These are phyloP conservation scores for Monodelphis domestica DNA, from an alignment of 2,797 vertebrate species.

Conservation along the genomic window DNA sequence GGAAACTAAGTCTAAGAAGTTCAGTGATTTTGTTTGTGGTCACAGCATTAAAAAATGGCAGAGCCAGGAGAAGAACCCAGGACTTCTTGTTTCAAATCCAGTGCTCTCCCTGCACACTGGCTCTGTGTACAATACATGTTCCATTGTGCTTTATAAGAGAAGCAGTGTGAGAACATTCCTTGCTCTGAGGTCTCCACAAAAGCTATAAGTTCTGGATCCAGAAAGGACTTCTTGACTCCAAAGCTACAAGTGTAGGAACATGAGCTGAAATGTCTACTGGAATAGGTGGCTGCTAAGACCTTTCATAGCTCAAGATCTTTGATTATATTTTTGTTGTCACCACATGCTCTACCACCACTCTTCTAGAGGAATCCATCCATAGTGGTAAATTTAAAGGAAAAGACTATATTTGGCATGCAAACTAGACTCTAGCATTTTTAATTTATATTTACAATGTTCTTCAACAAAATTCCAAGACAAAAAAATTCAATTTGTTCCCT, in stretches of 20 bases:
- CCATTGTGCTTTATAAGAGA: background rate
- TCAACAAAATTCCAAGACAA: background rate
- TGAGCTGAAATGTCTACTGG: background rate
- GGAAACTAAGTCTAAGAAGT: conserved; percentile 36
- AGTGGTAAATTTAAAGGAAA: background rate
- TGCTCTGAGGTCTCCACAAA: background rate
- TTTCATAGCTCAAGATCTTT: background rate
- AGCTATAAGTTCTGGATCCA: background rate
- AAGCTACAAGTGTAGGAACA: background rate
- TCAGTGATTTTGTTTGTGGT: conserved; percentile 16
- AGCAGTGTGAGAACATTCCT: background rate
- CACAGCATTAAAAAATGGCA: conserved; percentile 14
- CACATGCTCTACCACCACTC: background rate
- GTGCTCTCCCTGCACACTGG: conserved; percentile 6
- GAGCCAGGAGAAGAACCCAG: too few relatives aligned
- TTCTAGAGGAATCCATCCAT: background rate
- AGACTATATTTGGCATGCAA: background rate
- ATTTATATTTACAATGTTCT: background rate
- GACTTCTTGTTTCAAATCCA: conserved; percentile 34
- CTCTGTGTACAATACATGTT: background rate
- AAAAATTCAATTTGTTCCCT: background rate
- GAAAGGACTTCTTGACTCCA: background rate
- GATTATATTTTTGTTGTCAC: background rate
- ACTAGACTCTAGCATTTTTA: background rate
- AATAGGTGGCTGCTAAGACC: background rate